phyloP scores from a whole-genome alignment of 2,797 vertebrate genomes.

The Halcyon smyrnensis region DNA sequence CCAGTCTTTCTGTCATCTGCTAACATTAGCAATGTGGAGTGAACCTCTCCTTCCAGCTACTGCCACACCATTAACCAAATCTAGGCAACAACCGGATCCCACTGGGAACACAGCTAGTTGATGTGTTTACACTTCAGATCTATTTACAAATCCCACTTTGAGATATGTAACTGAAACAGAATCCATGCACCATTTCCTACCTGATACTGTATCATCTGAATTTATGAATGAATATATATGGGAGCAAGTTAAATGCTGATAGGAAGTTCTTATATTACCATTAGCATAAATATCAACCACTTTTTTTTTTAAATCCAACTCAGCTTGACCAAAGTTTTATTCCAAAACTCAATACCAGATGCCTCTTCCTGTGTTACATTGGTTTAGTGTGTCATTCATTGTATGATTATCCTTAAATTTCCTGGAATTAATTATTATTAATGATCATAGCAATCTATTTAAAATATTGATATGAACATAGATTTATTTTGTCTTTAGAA shows the following conservation, averaged over 20 bases:
- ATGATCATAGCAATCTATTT: not conserved
- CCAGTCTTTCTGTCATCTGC: not conserved
- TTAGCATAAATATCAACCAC: not conserved
- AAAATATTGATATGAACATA: not conserved
- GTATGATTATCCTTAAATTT: not conserved
- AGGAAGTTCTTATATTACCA: not conserved
- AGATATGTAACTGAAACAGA: not conserved
- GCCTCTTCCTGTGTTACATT: not conserved
- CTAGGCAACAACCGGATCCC: not conserved
- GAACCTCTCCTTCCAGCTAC: not conserved
- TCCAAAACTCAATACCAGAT: not conserved
- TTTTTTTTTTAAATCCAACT: not conserved
- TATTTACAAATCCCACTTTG: not conserved
- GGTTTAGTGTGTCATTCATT: not conserved
- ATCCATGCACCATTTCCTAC: not conserved
- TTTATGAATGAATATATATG: not conserved
- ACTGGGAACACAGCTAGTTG: not conserved
- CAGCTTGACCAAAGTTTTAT: not conserved
- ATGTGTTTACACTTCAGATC: not conserved
- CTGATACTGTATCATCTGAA: not conserved
- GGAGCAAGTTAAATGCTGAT: not conserved
- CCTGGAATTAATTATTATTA: not conserved
- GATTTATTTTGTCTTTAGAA: not conserved
- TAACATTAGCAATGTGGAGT: not conserved
- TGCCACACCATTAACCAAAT: not conserved